Conservation (phyloP, 2,797 vertebrate species). For the Pterois miles region DNA sequence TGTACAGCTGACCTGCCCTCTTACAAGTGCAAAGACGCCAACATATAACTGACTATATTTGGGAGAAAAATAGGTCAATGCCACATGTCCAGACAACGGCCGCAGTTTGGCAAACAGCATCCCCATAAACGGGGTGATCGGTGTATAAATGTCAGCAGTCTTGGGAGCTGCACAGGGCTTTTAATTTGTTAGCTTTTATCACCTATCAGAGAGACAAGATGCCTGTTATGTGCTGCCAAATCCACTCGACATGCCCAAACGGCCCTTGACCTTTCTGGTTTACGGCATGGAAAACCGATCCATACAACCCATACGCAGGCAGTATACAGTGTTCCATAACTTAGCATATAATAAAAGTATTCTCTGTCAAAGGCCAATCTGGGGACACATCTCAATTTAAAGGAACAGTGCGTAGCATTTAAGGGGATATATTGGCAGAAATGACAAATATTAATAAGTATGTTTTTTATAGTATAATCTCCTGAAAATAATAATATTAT, state of each 20-base stretch:
- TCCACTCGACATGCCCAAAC: constrained; percentile 63
- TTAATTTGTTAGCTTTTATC: constrained; percentile 79
- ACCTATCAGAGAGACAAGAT: constrained; percentile 69
- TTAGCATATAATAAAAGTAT: constrained; percentile 59
- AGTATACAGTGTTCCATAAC: constrained; percentile 52
- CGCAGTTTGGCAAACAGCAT: constrained; percentile 63
- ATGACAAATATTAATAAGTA: background rate
- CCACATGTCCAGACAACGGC: constrained; percentile 59
- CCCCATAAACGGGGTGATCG: constrained; percentile 67
- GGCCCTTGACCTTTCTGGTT: constrained; percentile 79
- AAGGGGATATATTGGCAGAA: background rate
- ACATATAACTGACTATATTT: constrained; percentile 65
- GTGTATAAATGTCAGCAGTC: constrained; percentile 72
- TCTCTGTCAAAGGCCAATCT: constrained; percentile 56
- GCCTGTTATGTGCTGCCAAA: constrained; percentile 75
- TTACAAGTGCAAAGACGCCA: constrained; percentile 31
- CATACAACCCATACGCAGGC: constrained; percentile 20
- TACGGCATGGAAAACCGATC: constrained; percentile 57
- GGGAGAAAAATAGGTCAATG: constrained; percentile 68
- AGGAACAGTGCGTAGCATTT: background rate
- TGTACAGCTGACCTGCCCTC: constrained; percentile 31
- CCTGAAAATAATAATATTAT: background rate
- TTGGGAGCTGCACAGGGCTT: constrained; percentile 63
- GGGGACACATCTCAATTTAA: constrained; percentile 62
- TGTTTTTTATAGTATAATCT: too few species aligned